Base-by-base conservation (phyloP, 2,113 vertebrate species). In the Macquaria australasica region DNA sequence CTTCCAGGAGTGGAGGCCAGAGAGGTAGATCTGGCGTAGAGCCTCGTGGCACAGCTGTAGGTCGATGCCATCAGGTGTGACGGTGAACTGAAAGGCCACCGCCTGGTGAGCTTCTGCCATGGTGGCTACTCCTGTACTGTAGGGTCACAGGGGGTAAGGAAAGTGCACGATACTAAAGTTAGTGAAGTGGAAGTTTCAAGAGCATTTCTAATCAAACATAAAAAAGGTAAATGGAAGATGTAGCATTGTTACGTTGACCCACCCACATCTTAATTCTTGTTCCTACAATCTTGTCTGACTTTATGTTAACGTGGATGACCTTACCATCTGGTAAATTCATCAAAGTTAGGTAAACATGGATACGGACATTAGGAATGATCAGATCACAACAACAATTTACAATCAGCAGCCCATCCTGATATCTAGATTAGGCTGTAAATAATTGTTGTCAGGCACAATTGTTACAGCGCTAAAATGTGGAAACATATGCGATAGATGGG, bases 101-200 rank as follows among this genome's bases (percentile, higher is more conserved):
- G 98, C 98, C 94, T 99, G 98, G 86, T 99, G 98, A 16, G 98
- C 98, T 96, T 99, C 98, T 78, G 98, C 98, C 98, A 99, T 99
- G 85, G 88, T 95, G 69, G 87, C 83, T 70, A 37, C 84, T 79
- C 39, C 31, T 23, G 81, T 59, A 18, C 41, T 48, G 45, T 48
- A 50, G 77, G 66, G 79, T 92, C 91, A 91, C 93, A 94, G 85
- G 25, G 43, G n/a, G 34, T 15, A 63, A 71, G 55, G 5, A 55
- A 39, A 34, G 28, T 2, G 34, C 3, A 56, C 21, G 9, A 51
- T 1, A 7, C 51, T 12, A 8, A 64, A 34, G 18, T 64, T 28
- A 79, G 20, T 31, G 14, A 51, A 60, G 53, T 39, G 2, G 20
- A 25, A 37, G 37, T 3, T 16, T 50, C 8, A 76, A 70, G 2